Conservation (phyloP, 2,113 vertebrate species). For the Rhinichthys klamathensis region DNA sequence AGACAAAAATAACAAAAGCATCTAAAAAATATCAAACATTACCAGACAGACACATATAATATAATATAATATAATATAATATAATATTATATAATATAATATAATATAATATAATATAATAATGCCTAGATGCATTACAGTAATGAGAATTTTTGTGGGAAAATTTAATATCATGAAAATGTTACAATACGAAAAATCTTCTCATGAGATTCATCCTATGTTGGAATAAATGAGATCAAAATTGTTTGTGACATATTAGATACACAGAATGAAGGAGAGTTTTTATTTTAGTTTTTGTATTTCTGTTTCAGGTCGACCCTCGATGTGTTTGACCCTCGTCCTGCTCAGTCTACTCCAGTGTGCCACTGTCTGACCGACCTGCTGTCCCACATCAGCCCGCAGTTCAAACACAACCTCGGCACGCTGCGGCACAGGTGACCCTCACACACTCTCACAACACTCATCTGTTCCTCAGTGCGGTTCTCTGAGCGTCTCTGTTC, state of each 20-base stretch:
- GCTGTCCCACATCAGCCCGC: conserved; percentile 76
- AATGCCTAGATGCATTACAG: no score
- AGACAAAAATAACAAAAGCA: no score
- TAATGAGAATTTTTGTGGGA: no score
- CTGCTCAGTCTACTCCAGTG: conserved; percentile 70
- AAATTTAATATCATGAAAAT: no score
- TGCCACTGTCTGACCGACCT: conserved; percentile 78
- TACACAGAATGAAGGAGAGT: no score
- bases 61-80: no score
- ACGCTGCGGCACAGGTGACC: conserved; percentile 71
- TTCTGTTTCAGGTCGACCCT: conserved; percentile 71
- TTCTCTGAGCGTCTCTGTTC: conserved; percentile 5
- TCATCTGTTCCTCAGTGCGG: not conserved
- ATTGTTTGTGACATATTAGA: not conserved
- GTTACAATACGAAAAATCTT: no score
- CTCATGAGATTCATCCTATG: not conserved
- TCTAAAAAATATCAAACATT: no score
- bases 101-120: no score
- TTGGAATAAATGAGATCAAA: not conserved
- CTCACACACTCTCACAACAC: not conserved
- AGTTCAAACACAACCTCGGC: conserved; percentile 73
- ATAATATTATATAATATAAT: no score
- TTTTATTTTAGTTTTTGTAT: not conserved
- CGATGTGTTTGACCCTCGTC: conserved; percentile 76
- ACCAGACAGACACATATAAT: no score